Evolutionary conservation across 2,888 invertebrate species (phyloP).

Genomic region (Litoditis marina): DNA sequence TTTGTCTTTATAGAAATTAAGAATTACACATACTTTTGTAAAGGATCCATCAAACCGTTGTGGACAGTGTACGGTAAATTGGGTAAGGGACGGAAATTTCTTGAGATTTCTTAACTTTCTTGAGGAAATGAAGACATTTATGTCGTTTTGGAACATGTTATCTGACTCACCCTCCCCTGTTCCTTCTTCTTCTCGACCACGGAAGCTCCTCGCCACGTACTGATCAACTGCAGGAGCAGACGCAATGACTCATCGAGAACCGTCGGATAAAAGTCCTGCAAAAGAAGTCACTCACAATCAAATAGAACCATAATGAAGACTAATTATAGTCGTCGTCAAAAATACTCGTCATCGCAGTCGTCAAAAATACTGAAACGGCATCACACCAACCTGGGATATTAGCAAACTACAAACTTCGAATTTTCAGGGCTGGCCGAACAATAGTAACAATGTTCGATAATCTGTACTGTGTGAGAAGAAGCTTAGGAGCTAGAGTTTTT

Average conservation of each 20-base stretch:
- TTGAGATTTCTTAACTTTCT: not conserved
- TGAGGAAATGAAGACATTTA: too few species aligned
- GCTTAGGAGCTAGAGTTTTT: too few species aligned
- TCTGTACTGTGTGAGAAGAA: too few species aligned
- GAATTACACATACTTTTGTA: too few species aligned
- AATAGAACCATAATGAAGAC: constrained; percentile 67
- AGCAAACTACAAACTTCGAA: too few species aligned
- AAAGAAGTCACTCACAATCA: constrained; percentile 84
- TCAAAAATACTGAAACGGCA: not conserved
- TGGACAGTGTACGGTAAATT: too few species aligned
- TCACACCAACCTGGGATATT: too few species aligned
- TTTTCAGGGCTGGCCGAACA: too few species aligned
- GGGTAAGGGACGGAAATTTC: not conserved
- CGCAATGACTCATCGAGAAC: constrained; percentile 88
- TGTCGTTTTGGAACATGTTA: not conserved
- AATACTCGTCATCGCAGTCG: not conserved
- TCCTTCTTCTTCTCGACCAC: constrained; percentile 34
- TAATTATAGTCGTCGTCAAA: not conserved
- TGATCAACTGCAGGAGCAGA: constrained; percentile 84
- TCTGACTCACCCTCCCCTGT: too few species aligned
- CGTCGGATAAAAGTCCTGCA: constrained; percentile 82
- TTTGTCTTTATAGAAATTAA: too few species aligned
- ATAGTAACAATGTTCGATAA: too few species aligned
- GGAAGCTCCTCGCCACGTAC: constrained; percentile 82
- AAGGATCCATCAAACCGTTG: too few species aligned